A percentile compares a stretch with the other conserved stretches of the same genome.
Evolutionary conservation across 2,113 vertebrate species (phyloP).

Genomic region (Anhinga rufa): DNA sequence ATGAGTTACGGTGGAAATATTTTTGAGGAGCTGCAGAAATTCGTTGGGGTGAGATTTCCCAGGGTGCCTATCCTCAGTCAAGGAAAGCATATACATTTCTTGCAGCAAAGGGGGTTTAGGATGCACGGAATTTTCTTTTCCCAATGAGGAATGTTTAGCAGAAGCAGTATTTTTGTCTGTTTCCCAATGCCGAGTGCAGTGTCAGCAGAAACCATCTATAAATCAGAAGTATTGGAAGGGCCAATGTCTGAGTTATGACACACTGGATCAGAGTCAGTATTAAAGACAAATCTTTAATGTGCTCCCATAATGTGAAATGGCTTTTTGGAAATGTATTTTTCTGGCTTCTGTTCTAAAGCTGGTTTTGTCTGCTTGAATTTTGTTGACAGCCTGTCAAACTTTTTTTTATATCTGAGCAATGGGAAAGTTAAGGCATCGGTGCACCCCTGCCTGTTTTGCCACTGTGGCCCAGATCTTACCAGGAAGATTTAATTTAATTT

Average conservation of each 20-base stretch:
- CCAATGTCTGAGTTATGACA: neutral
- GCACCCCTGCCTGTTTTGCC: neutral
- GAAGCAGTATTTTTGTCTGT: neutral
- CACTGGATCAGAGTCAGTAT: neutral
- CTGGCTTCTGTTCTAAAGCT: neutral
- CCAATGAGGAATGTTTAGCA: neutral
- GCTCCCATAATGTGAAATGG: neutral
- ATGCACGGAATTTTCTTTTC: neutral
- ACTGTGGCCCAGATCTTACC: neutral
- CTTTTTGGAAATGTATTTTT: neutral
- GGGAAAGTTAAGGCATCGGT: neutral
- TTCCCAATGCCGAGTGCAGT: neutral
- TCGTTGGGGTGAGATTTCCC: neutral
- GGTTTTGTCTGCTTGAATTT: neutral
- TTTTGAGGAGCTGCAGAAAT: neutral
- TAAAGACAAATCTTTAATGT: neutral
- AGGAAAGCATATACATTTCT: neutral
- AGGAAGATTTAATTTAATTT: conserved; percentile 34
- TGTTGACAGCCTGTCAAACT: neutral
- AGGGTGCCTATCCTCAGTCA: neutral
- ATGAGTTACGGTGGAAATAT: neutral
- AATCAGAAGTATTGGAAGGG: neutral
- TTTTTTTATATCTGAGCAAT: neutral
- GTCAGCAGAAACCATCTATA: neutral
- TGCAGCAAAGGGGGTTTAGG: neutral